Percentiles rank a stretch among this genome's conserved stretches.
Conservation (phyloP, 2,888 invertebrate genomes). For the Mellilla xanthometata region DNA sequence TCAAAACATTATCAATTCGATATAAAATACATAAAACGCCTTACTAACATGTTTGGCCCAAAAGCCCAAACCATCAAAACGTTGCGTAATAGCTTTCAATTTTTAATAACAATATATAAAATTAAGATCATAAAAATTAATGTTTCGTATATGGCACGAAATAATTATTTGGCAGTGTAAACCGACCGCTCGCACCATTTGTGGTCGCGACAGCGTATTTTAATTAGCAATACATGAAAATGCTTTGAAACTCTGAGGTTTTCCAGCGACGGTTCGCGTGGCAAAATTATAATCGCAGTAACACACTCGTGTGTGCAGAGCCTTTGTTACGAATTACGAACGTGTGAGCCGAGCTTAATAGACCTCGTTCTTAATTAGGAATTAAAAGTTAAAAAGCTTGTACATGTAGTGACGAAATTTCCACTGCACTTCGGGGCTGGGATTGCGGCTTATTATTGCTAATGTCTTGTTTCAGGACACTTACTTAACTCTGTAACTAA, state of each 20-base stretch:
- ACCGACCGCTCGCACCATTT: slow-evolving; percentile 54
- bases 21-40: background rate
- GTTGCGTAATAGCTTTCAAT: slow-evolving; percentile 2
- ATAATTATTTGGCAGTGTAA: slow-evolving; percentile 53
- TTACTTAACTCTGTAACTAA: too few relatives aligned
- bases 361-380: slow-evolving; percentile 44
- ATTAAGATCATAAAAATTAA: slow-evolving; percentile 49
- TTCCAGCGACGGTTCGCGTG: slow-evolving; percentile 44
- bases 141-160: slow-evolving; percentile 58
- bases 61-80: background rate
- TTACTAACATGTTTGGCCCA: background rate
- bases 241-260: slow-evolving; percentile 67
- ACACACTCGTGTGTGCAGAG: slow-evolving; percentile 52
- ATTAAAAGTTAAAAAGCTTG: slow-evolving; percentile 60
- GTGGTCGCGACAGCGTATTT: slow-evolving; percentile 72
- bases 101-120: slow-evolving; percentile 29
- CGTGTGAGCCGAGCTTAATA: slow-evolving; percentile 44
- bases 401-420: slow-evolving; percentile 8
- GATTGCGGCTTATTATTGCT: background rate
- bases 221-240: slow-evolving; percentile 81
- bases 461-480: too few relatives aligned
- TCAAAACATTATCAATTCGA: slow-evolving; percentile 9
- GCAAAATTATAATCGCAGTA: slow-evolving; percentile 65
- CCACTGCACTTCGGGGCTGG: slow-evolving; percentile 4
- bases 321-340: slow-evolving; percentile 41